These are phyloP conservation scores for Trachelus troglodyta DNA, from an alignment of 2,888 invertebrate genomes.

Conservation along the genomic window DNA sequence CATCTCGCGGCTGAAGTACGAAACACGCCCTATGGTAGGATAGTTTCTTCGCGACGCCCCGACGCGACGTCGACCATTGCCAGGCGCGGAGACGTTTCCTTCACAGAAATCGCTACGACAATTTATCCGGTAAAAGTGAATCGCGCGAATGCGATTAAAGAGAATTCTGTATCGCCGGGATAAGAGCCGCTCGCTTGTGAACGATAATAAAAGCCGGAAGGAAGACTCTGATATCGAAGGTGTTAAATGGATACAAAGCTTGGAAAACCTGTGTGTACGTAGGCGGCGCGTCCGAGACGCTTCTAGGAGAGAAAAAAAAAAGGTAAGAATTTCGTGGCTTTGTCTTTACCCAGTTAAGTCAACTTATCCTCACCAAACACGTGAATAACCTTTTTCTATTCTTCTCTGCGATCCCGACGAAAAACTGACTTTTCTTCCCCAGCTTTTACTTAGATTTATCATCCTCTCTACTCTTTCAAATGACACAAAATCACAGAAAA, in stretches of 20 bases:
- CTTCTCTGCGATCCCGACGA: too few relatives aligned
- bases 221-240: neutral
- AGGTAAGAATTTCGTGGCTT: slow-evolving; percentile 3
- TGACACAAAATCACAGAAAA: too few relatives aligned
- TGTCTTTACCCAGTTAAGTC: too few relatives aligned
- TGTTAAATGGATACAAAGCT: neutral
- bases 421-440: too few relatives aligned
- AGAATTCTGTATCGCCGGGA: too few relatives aligned
- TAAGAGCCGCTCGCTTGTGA: too few relatives aligned
- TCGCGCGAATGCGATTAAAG: neutral
- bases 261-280: neutral
- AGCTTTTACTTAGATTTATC: too few relatives aligned
- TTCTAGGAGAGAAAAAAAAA: slow-evolving; percentile 1
- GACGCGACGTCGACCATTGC: slow-evolving; percentile 7
- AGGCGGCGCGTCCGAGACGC: slow-evolving; percentile 5
- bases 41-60: neutral
- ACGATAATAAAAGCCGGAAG: too few relatives aligned
- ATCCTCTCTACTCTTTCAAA: too few relatives aligned
- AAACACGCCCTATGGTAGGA: neutral
- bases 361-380: too few relatives aligned
- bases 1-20: neutral
- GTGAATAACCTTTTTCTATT: too few relatives aligned
- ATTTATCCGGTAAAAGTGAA: neutral
- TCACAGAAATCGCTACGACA: too few relatives aligned
- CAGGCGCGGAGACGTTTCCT: neutral